These are phyloP conservation scores for Acanthosepion lycidas DNA, from an alignment of 2,888 invertebrate genomes.

Conservation along the genomic window DNA sequence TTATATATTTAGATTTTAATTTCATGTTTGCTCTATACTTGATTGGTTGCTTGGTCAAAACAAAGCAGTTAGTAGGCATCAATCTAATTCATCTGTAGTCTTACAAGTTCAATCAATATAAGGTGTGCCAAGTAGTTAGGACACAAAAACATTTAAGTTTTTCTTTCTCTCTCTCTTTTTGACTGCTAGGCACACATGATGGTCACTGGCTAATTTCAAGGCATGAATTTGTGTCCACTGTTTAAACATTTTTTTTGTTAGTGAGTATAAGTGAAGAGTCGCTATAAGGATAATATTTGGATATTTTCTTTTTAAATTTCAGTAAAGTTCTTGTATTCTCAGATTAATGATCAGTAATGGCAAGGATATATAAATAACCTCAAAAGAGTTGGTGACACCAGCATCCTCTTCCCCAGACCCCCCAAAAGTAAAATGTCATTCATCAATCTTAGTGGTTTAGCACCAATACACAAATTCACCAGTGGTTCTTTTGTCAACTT, in stretches of 20 bases:
- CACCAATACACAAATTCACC: constrained; percentile 23
- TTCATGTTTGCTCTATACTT: background rate
- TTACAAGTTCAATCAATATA: background rate
- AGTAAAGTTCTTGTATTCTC: background rate
- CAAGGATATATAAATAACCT: background rate
- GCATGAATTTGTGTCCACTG: constrained; percentile 17
- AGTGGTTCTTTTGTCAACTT: background rate
- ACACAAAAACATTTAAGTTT: background rate
- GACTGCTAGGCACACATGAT: constrained; percentile 18
- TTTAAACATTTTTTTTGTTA: background rate
- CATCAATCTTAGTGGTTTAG: constrained; percentile 12
- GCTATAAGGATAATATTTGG: background rate
- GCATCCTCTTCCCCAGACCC: background rate
- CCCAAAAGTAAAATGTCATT: background rate
- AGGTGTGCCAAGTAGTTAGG: background rate
- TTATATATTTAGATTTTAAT: background rate
- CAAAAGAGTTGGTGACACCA: background rate
- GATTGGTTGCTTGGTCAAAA: background rate
- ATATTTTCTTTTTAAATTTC: background rate
- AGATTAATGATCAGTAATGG: constrained; percentile 2
- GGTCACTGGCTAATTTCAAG: constrained; percentile 6
- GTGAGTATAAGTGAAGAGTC: constrained; percentile 2
- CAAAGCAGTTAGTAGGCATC: constrained; percentile 4
- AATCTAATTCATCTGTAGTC: constrained; percentile 1
- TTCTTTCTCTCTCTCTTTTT: background rate